phyloP scores from a whole-genome alignment of 2,797 vertebrate species.

The Lycodopsis pacificus region DNA sequence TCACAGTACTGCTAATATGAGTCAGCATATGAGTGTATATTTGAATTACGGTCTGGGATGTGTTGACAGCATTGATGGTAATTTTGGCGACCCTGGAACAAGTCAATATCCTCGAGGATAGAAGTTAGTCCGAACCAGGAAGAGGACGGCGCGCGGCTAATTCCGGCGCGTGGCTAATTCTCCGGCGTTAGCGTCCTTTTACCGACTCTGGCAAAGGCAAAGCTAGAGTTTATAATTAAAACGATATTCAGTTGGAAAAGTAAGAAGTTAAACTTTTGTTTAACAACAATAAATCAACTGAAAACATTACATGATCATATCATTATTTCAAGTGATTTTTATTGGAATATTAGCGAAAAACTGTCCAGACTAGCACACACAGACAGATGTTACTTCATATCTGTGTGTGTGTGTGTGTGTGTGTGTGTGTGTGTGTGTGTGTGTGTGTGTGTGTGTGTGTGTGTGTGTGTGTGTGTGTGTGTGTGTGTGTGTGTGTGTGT shows the following conservation, averaged over 20 bases:
- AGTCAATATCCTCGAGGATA: neutral
- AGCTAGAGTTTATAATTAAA: neutral
- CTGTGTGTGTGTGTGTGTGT: neutral
- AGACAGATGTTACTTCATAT: neutral
- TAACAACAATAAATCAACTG: neutral
- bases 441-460: neutral
- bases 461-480: neutral
- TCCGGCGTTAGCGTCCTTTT: neutral
- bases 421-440: neutral
- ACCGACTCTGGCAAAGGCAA: neutral
- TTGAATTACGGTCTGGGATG: no score
- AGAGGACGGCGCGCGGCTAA: neutral
- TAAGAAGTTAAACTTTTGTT: neutral
- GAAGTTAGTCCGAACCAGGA: neutral
- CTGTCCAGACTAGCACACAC: neutral
- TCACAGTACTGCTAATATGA: neutral
- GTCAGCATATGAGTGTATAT: neutral
- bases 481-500: neutral
- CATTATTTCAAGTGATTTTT: neutral
- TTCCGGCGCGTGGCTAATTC: neutral
- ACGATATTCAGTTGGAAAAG: neutral
- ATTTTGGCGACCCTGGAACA: neutral
- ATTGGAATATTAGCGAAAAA: neutral
- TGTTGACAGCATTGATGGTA: neutral
- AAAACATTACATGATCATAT: neutral